These are phyloP conservation scores for Danio albolineatus DNA, from an alignment of 2,797 vertebrate genomes.

Conservation along the genomic window DNA sequence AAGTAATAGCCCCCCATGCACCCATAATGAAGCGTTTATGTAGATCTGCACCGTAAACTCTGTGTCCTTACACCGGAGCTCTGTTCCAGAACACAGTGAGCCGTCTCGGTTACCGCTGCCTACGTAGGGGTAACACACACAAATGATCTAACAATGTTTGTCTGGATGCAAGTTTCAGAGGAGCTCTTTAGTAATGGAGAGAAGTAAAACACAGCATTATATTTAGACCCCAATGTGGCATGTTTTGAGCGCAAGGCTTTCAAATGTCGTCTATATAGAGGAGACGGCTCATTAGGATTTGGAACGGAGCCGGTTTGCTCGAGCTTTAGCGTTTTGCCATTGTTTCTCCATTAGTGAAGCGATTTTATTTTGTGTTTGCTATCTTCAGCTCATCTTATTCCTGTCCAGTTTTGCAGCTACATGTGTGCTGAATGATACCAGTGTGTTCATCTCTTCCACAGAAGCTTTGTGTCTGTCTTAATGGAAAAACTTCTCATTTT, in stretches of 20 bases:
- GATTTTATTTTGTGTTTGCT: background rate
- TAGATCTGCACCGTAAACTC: background rate
- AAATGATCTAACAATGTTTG: no score
- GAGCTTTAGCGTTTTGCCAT: constrained; percentile 12
- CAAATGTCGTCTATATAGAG: background rate
- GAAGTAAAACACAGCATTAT: background rate
- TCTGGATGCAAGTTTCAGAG: no score
- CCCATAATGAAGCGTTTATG: background rate
- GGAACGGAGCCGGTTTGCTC: constrained; percentile 23
- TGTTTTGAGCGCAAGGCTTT: background rate
- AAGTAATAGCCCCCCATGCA: background rate
- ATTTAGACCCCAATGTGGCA: background rate
- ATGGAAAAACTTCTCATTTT: constrained; percentile 41
- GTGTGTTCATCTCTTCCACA: constrained; percentile 36
- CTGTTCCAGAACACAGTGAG: constrained; percentile 8
- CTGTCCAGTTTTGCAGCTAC: constrained; percentile 32
- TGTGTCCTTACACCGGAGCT: background rate
- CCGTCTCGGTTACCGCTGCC: background rate
- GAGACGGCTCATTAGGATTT: constrained; percentile 21
- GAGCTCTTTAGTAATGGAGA: no score
- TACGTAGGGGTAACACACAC: background rate
- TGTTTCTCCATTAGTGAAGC: constrained; percentile 13
- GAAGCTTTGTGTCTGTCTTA: constrained; percentile 43
- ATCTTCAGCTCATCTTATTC: constrained; percentile 14
- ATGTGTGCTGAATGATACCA: constrained; percentile 7